These are phyloP conservation scores for Paraescarpia echinospica DNA, from an alignment of 1,140 invertebrate genomes.

Conservation along the genomic window DNA sequence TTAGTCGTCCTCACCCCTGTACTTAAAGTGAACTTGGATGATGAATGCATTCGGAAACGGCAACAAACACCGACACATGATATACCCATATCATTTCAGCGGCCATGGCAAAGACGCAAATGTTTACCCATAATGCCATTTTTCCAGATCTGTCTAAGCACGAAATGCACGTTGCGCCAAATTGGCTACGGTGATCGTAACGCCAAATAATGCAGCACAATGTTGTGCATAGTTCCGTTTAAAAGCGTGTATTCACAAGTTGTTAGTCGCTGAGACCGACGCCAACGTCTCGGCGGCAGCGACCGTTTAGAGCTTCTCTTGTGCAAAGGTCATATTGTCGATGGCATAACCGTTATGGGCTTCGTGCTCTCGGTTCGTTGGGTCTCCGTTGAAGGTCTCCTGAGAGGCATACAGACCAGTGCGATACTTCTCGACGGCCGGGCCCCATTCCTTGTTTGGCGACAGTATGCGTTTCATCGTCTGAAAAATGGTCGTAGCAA, in stretches of 20 bases:
- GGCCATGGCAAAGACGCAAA: no score
- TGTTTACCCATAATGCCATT: no score
- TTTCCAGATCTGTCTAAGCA: neutral
- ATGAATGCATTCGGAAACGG: no score
- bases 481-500: neutral
- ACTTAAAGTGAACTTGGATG: no score
- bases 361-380: neutral
- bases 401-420: neutral
- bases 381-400: neutral
- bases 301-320: neutral
- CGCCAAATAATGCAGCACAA: no score
- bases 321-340: neutral
- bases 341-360: neutral
- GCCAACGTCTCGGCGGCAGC: neutral
- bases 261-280: neutral
- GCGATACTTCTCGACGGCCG: slow-evolving; percentile 6
- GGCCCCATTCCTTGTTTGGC: slow-evolving; percentile 12
- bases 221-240: no score
- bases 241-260: neutral
- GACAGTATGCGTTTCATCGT: neutral
- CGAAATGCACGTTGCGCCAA: neutral
- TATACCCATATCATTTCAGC: no score
- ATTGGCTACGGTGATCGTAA: no score
- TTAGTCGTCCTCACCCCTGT: no score
- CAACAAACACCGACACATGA: no score